Conservation (phyloP, 2,797 vertebrate genomes). For the Brachymystax lenok region DNA sequence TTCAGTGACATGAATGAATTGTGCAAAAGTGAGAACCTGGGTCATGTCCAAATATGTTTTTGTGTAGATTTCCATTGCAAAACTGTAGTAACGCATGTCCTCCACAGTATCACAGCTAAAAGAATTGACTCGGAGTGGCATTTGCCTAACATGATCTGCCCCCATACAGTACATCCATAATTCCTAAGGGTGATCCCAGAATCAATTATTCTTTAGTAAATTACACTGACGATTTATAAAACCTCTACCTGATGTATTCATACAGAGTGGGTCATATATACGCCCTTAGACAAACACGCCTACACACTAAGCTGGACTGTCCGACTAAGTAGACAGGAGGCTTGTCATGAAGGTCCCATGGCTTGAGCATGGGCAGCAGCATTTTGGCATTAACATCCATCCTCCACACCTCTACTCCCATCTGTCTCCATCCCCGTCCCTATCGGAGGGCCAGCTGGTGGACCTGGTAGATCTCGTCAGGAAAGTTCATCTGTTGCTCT, state of each 20-base stretch:
- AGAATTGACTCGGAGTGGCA: background rate
- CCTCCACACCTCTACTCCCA: background rate
- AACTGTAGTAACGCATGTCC: background rate
- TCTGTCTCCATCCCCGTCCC: background rate
- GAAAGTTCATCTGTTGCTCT: slow-evolving; percentile 91
- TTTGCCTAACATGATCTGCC: background rate
- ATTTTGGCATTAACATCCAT: background rate
- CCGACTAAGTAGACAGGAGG: background rate
- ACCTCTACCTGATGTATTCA: slow-evolving; percentile 7
- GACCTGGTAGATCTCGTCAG: slow-evolving; percentile 95
- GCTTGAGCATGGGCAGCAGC: background rate
- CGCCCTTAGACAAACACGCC: slow-evolving; percentile 1
- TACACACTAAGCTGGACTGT: slow-evolving; percentile 3
- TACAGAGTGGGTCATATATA: slow-evolving; percentile 7
- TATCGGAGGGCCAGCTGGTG: slow-evolving; percentile 92
- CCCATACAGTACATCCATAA: background rate
- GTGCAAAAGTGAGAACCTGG: no score
- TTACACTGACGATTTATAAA: background rate
- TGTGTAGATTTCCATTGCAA: background rate
- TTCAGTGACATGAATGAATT: background rate
- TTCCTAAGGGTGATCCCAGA: background rate
- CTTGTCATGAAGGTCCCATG: background rate
- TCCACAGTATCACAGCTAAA: background rate
- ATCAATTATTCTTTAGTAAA: background rate
- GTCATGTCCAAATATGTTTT: background rate